These are phyloP conservation scores for Phalanger gymnotis DNA, from an alignment of 2,797 vertebrate genomes.

Conservation along the genomic window DNA sequence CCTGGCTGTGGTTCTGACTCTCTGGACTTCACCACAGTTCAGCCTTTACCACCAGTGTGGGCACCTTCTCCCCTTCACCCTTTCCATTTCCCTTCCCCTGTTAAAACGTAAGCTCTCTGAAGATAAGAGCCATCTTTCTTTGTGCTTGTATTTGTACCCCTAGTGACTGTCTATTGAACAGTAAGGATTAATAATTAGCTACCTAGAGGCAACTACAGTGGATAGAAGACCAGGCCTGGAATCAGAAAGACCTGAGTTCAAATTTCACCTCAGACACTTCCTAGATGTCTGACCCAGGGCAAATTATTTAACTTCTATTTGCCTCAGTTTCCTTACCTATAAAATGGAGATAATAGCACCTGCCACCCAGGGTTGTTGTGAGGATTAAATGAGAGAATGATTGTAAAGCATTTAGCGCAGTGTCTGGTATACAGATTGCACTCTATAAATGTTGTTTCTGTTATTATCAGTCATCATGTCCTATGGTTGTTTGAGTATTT, in stretches of 20 bases:
- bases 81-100: not conserved
- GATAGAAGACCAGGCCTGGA: not conserved
- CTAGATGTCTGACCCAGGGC: not conserved
- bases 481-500: not conserved
- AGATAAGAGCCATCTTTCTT: not conserved
- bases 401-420: not conserved
- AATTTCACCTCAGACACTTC: not conserved
- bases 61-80: not conserved
- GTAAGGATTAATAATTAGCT: not conserved
- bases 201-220: not conserved
- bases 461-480: not conserved
- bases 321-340: not conserved
- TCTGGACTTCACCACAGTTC: not conserved
- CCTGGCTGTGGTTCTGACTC: not conserved
- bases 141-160: not conserved
- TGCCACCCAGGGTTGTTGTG: not conserved
- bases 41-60: not conserved
- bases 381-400: not conserved
- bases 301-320: not conserved
- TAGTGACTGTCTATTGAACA: not conserved
- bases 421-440: not conserved
- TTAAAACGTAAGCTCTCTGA: not conserved
- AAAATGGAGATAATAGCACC: not conserved
- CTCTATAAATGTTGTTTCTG: not conserved
- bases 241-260: not conserved